phyloP scores from a whole-genome alignment of 2,797 vertebrate genomes.

The Pygocentrus nattereri region DNA sequence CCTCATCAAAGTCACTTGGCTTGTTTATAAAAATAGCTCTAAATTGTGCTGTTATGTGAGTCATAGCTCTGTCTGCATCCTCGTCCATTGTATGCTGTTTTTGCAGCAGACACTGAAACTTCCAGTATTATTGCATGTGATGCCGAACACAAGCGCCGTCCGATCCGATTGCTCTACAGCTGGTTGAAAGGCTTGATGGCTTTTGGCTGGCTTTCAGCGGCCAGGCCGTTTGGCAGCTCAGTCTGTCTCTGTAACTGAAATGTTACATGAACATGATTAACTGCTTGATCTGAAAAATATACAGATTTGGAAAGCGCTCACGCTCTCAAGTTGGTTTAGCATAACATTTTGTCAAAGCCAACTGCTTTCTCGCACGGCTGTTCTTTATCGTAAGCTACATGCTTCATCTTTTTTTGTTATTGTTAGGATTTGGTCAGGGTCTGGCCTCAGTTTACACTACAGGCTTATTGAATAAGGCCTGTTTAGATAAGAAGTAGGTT shows the following conservation, averaged over 20 bases:
- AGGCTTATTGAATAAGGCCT: slow-evolving; percentile 17
- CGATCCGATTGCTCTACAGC: slow-evolving; percentile 28
- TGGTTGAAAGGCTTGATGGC: slow-evolving; percentile 36
- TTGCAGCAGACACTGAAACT: neutral
- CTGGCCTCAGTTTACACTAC: slow-evolving; percentile 24
- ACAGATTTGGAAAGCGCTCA: slow-evolving; percentile 39
- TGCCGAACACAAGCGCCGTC: slow-evolving; percentile 18
- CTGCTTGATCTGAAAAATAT: slow-evolving; percentile 51
- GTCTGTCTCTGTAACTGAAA: slow-evolving; percentile 46
- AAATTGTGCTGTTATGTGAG: neutral
- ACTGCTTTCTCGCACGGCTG: neutral
- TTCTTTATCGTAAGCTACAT: neutral
- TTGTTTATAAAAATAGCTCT: neutral
- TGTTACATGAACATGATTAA: slow-evolving; percentile 45
- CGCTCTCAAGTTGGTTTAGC: slow-evolving; percentile 12
- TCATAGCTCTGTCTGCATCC: neutral
- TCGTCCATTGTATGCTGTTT: neutral
- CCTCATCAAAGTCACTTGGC: neutral
- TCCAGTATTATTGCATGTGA: slow-evolving; percentile 10
- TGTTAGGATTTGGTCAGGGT: neutral
- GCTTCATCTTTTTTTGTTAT: slow-evolving; percentile 22
- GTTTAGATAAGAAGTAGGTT: slow-evolving; percentile 36
- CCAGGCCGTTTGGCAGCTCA: slow-evolving; percentile 47
- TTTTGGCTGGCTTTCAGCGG: slow-evolving; percentile 46
- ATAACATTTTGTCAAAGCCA: slow-evolving; percentile 18